phyloP scores from a whole-genome alignment of 2,797 vertebrate species.

The Propithecus deckenii region DNA sequence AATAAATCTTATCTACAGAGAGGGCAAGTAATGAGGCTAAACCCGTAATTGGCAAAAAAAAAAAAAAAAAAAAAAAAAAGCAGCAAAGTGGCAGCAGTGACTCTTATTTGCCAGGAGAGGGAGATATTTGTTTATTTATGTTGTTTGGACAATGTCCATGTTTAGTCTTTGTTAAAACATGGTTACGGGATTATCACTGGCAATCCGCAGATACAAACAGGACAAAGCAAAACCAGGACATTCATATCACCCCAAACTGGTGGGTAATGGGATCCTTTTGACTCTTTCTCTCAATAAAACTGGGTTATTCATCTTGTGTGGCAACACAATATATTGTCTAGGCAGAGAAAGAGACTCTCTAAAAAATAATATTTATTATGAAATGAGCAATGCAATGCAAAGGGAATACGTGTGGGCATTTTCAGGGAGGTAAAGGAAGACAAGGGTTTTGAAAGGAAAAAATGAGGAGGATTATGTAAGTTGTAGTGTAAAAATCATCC shows the following conservation, averaged over 20 bases:
- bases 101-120: slow-evolving; percentile 20
- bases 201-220: background rate
- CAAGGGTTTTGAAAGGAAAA: background rate
- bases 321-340: background rate
- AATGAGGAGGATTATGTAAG: background rate
- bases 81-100: background rate
- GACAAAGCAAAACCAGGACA: background rate
- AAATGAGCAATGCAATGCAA: background rate
- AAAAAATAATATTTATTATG: background rate
- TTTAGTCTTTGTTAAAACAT: background rate
- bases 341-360: background rate
- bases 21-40: background rate
- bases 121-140: background rate
- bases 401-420: background rate
- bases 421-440: background rate
- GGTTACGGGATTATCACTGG: background rate
- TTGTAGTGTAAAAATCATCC: background rate
- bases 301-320: background rate
- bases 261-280: background rate
- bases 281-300: background rate
- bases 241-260: background rate
- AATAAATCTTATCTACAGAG: background rate
- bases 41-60: background rate
- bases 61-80: background rate
- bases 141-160: background rate